Conservation (phyloP, 2,113 vertebrate genomes). For the Chroicocephalus ridibundus region DNA sequence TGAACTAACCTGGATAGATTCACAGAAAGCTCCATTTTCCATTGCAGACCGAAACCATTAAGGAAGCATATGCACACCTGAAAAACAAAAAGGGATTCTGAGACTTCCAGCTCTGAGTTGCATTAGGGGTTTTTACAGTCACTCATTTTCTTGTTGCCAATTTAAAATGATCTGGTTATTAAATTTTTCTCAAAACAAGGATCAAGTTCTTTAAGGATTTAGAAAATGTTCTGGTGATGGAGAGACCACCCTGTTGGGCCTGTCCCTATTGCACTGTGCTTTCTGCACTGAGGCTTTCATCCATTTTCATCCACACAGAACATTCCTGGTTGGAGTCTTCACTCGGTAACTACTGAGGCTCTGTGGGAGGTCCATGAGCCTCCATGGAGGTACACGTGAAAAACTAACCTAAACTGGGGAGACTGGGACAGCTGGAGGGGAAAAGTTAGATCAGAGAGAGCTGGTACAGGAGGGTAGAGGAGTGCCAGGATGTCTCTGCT, state of each 20-base stretch:
- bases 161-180: conserved; percentile 9
- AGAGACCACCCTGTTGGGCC: not conserved
- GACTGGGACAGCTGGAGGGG: not conserved
- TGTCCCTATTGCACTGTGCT: not conserved
- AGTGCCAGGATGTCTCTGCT: not conserved
- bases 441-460: not conserved
- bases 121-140: not conserved
- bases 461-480: not conserved
- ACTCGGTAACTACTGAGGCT: not conserved
- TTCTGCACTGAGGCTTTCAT: not conserved
- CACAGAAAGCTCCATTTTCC: not conserved
- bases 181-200: not conserved
- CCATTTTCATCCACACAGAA: not conserved
- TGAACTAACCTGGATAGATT: not conserved
- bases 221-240: not conserved
- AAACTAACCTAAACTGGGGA: not conserved
- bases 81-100: not conserved
- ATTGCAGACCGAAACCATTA: not conserved
- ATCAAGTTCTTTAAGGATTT: not conserved
- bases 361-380: rapidly evolving
- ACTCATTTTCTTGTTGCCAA: not conserved
- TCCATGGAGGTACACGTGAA: not conserved
- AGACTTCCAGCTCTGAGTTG: not conserved
- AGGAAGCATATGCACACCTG: not conserved
- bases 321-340: not conserved